Conservation (phyloP, 64 coral and sea anemone genomes). For the Stylophora pistillata region DNA sequence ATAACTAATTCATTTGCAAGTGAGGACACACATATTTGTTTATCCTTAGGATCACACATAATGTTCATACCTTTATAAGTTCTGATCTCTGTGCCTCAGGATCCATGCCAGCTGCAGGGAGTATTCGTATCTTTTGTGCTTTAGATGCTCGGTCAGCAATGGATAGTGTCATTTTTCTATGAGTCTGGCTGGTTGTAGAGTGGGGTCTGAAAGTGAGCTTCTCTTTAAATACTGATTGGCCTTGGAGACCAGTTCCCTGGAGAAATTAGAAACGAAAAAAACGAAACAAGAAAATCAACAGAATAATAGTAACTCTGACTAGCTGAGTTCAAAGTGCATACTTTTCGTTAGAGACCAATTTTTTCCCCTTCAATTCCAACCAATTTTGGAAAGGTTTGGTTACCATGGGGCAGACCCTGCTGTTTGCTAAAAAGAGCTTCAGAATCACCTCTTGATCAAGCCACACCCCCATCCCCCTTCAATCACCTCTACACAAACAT, state of each 20-base stretch:
- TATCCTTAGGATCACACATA: too few relatives aligned
- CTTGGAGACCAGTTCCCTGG: slow-evolving; percentile 98
- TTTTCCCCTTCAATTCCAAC: background rate
- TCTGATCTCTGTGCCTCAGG: slow-evolving; percentile 91
- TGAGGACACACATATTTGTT: too few relatives aligned
- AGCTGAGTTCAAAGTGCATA: background rate
- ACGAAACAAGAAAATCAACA: background rate
- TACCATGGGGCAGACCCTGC: too few relatives aligned
- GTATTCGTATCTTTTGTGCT: slow-evolving; percentile 88
- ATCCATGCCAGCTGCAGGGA: slow-evolving; percentile 90
- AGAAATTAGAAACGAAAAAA: slow-evolving; percentile 4
- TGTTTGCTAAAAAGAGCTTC: too few relatives aligned
- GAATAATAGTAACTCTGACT: background rate
- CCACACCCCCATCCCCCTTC: too few relatives aligned
- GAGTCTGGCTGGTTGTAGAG: slow-evolving; percentile 96
- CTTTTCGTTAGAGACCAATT: background rate
- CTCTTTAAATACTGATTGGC: slow-evolving; percentile 89
- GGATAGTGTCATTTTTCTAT: slow-evolving; percentile 97
- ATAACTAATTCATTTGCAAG: too few relatives aligned
- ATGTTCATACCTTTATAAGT: slow-evolving; percentile 78
- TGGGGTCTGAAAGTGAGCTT: slow-evolving; percentile 98
- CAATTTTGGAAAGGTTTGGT: too few relatives aligned
- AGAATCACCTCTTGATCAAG: too few relatives aligned
- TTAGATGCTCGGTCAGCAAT: slow-evolving; percentile 98
- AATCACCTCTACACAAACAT: too few relatives aligned